phyloP scores from a whole-genome alignment of 2,888 invertebrate genomes.

The Fragum sueziense region DNA sequence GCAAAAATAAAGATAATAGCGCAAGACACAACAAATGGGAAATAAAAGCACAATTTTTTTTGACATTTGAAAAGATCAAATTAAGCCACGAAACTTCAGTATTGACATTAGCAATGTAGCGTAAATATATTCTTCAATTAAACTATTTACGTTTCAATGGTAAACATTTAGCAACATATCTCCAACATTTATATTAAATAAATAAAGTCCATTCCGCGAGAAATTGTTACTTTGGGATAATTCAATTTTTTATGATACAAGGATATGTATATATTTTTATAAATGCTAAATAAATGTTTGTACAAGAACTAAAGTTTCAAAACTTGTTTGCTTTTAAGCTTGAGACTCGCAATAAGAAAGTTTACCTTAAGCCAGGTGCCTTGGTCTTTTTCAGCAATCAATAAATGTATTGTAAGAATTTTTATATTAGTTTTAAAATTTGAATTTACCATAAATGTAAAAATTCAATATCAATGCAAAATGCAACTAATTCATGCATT shows the following conservation, averaged over 20 bases:
- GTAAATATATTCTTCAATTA: conserved; percentile 23
- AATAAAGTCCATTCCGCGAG: not conserved
- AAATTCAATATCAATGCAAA: too few relatives aligned
- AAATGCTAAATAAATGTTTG: conserved; percentile 25
- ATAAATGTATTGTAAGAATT: too few relatives aligned
- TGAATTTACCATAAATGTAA: too few relatives aligned
- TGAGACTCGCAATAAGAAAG: not conserved
- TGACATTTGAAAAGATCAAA: conserved; percentile 8
- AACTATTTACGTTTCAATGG: not conserved
- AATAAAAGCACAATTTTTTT: not conserved
- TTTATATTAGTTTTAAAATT: too few relatives aligned
- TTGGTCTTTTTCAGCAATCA: too few relatives aligned
- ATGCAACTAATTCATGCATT: too few relatives aligned
- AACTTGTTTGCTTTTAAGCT: conserved; percentile 5
- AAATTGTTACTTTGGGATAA: conserved; percentile 26
- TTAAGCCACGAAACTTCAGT: not conserved
- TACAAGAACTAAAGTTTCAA: conserved; percentile 12
- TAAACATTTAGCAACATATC: not conserved
- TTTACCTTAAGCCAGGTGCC: not conserved
- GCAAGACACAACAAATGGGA: too few relatives aligned
- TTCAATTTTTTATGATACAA: conserved; percentile 28
- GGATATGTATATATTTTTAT: conserved; percentile 31
- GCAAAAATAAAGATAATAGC: too few relatives aligned
- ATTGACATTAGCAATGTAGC: conserved; percentile 21
- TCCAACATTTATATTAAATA: conserved; percentile 22